Evolutionary conservation across 1,140 invertebrate genomes (phyloP), one percentile per base, ranked within the genome.

Genomic region (Teleogryllus occipitalis): DNA sequence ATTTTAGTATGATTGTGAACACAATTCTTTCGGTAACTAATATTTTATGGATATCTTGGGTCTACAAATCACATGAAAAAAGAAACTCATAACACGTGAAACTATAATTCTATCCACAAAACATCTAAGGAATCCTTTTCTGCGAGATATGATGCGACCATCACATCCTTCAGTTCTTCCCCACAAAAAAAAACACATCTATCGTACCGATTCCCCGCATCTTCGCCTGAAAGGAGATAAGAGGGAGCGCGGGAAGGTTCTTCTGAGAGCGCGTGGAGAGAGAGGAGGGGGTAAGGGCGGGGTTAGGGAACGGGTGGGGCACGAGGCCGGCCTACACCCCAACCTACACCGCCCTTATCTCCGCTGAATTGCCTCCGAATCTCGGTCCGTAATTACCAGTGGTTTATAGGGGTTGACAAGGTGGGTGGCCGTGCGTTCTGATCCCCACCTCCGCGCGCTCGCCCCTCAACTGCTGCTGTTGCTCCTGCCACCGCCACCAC

Each of bases 381-480:
- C 76, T 47, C 76, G 8, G 47, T 48, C 76, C 47, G 76, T 54
- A 77, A 77, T 77, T 77, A 77, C 18, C 76, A 77, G 46, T 77
- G 76, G 76, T 77, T 77, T 77, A 77, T 77, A 77, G 76, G 76
- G 76, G 76, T 77, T 77, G 76, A 77, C 76, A 77, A 77, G 76
- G 76, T 77, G 12, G 76, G 48, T 77, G 76, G 6, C 12, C 15
- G 47, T 49, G 47, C 76, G 22, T 77, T 48, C 76, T 21, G 7
- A 0, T 54, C 27, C 21, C 21, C 74, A n/a, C 74, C 27, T 39
- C 27, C n/a, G n/a, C 74, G 12, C 21, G 8, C n/a, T 14, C 74
- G 2, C 74, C 74, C 15, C 47, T 48, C 8, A n/a, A 47, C 76
- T 18, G 2, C 39, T 8, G 14, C 14, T 47, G 47, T 7, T 47